Percentiles rank a stretch among this genome's conserved stretches.
Conservation (phyloP, 2,797 vertebrate species). For the Helarctos malayanus region DNA sequence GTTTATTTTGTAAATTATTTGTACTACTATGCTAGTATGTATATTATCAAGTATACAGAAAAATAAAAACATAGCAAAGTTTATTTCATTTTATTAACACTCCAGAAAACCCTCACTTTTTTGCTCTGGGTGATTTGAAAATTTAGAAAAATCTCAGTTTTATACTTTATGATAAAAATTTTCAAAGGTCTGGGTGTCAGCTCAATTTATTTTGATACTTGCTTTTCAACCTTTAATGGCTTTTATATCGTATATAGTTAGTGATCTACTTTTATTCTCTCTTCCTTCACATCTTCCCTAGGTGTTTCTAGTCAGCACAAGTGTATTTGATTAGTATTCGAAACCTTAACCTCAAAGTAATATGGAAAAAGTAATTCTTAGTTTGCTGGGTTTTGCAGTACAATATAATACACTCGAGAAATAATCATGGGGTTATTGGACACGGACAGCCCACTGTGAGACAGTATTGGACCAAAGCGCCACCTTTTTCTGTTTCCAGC, state of each 20-base stretch:
- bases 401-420: neutral
- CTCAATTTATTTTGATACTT: slow-evolving; percentile 38
- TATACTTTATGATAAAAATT: neutral
- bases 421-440: neutral
- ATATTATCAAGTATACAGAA: neutral
- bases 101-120: neutral
- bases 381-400: neutral
- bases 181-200: neutral
- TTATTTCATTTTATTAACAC: slow-evolving; percentile 25
- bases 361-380: neutral
- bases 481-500: neutral
- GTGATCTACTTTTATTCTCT: neutral
- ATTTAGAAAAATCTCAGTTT: neutral
- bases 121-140: neutral
- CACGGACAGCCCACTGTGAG: neutral
- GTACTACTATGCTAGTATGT: neutral
- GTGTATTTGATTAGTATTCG: neutral
- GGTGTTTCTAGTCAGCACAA: neutral
- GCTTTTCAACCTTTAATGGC: neutral
- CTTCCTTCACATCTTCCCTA: neutral
- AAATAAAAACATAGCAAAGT: neutral
- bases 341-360: neutral
- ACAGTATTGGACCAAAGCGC: neutral
- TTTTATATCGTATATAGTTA: neutral
- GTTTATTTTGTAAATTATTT: neutral